Base-by-base conservation (phyloP, 2,888 invertebrate genomes). In the Raillietiella orientalis region DNA sequence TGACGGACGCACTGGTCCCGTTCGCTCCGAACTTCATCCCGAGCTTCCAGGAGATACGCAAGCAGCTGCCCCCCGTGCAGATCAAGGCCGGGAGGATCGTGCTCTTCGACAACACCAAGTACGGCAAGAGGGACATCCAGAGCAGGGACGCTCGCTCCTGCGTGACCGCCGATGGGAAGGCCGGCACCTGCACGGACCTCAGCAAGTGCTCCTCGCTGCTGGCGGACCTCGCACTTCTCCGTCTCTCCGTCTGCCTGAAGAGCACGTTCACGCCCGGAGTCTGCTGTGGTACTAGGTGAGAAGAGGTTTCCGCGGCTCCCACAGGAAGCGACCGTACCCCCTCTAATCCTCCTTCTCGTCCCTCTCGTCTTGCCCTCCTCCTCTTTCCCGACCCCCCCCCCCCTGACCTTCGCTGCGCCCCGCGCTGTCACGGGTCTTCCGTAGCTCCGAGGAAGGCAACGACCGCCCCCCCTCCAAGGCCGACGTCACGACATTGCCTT, bases 181-280 rank as follows among this genome's bases (percentile, higher is more conserved):
- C 57, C 1, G 82, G 82, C 16, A 59, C 63, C 32, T 82, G 82
- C 39, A 67, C 74, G 40, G 79, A 82, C 41, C 50, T 82, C 11
- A 72, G 74, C 38, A 71, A 70, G 38, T 79, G 79, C 39, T 77
- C 79, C 0, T 70, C 74, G 35, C 46, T 79, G 14, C 49, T 77
- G 2, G 46, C 82, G 13, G 71, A 79, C 44, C 15, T 34, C 34
- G 12, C 27, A 33, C 4, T 19, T 36, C 5, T 34, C 36, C 50
- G 79, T 16, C 72, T 75, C 39, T 77, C 77, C 0, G 52, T 82
- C 6, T 82, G 82, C 40, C 82, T 82, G 41, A 77, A 79, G 48
- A 72, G 70, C 32, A 53, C 79, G 2, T 77, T 79, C 39, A 70
- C 74, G 2, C 82, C 82, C 2, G 82, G 82, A 2, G 79, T 82